Conservation (phyloP, 2,888 invertebrate species). For the Scelioninae gen. 1 region DNA sequence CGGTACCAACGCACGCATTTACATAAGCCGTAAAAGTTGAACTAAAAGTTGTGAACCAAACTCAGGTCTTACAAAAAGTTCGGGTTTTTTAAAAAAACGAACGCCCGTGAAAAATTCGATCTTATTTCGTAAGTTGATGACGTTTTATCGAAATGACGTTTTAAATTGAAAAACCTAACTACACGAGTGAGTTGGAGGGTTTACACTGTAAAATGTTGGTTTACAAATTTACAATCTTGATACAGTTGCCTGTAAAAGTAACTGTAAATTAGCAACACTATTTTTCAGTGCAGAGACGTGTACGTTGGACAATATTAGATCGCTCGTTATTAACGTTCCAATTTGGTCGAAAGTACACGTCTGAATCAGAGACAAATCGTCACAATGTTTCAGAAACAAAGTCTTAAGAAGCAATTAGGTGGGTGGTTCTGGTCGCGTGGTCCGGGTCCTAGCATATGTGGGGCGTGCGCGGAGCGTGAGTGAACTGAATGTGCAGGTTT, state of each 20-base stretch:
- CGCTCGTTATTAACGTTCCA: too few relatives aligned
- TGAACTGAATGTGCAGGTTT: slow-evolving; percentile 83
- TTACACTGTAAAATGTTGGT: slow-evolving; percentile 57
- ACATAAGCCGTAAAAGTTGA: slow-evolving; percentile 33
- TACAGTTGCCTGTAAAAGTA: too few relatives aligned
- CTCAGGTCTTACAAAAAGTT: slow-evolving; percentile 47
- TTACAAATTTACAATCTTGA: too few relatives aligned
- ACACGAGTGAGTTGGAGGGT: slow-evolving; percentile 76
- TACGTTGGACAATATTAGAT: background rate
- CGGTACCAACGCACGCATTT: slow-evolving; percentile 38
- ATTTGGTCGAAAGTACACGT: slow-evolving; percentile 5
- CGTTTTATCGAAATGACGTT: slow-evolving; percentile 25
- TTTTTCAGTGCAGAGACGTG: slow-evolving; percentile 18
- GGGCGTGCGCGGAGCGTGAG: slow-evolving; percentile 82
- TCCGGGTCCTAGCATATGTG: slow-evolving; percentile 80
- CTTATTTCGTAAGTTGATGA: slow-evolving; percentile 31
- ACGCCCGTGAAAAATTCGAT: slow-evolving; percentile 42
- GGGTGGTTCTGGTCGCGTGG: slow-evolving; percentile 20
- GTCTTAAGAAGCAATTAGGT: slow-evolving; percentile 61
- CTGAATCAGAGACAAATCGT: slow-evolving; percentile 62
- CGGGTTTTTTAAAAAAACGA: slow-evolving; percentile 27
- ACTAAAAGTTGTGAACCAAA: slow-evolving; percentile 25
- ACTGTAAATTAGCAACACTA: too few relatives aligned
- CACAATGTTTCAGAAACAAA: slow-evolving; percentile 70
- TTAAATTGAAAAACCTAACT: slow-evolving; percentile 80